These are phyloP conservation scores for Apodemus agrarius DNA, from an alignment of 2,797 vertebrate genomes.

Conservation along the genomic window DNA sequence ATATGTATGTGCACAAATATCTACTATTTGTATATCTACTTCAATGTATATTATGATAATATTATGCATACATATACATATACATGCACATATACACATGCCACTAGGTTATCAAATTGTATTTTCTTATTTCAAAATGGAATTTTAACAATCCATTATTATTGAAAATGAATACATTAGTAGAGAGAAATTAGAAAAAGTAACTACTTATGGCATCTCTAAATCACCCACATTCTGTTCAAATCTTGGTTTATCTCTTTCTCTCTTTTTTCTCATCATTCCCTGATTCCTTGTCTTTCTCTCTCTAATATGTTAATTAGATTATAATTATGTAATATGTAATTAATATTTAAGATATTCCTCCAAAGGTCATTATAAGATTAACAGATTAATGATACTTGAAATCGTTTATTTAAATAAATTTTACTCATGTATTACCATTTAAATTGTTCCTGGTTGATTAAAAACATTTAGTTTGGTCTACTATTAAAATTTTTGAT, in stretches of 20 bases:
- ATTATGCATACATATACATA: background rate
- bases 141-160: background rate
- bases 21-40: background rate
- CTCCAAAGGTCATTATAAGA: background rate
- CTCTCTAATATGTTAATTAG: background rate
- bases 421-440: background rate
- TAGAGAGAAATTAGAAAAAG: background rate
- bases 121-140: background rate
- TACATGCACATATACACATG: too few species aligned
- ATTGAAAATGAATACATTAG: background rate
- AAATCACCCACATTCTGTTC: background rate
- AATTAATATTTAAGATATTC: constrained; percentile 11
- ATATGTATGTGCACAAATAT: background rate
- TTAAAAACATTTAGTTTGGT: background rate
- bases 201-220: background rate
- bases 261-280: background rate
- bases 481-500: background rate
- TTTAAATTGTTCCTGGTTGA: background rate
- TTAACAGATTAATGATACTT: background rate
- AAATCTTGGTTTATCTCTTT: background rate
- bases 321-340: background rate
- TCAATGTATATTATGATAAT: background rate
- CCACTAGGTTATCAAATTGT: background rate
- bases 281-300: background rate
- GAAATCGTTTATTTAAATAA: constrained; percentile 6